A percentile compares a stretch with the other conserved stretches of the same genome.
Conservation (phyloP, 2,113 vertebrate genomes). For the Laterallus jamaicensis region DNA sequence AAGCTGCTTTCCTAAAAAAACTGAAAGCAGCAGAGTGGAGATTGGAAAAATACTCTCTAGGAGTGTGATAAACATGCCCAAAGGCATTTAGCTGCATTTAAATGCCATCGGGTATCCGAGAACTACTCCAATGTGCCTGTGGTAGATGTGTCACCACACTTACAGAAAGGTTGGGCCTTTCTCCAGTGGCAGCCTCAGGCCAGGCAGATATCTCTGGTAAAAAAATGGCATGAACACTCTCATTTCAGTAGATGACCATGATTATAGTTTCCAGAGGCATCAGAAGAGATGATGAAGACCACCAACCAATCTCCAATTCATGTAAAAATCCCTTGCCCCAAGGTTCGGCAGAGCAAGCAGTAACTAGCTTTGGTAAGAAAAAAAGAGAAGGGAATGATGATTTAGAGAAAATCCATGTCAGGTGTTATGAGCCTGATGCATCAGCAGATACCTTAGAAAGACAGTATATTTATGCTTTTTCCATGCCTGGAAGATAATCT, state of each 20-base stretch:
- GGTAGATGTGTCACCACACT: neutral
- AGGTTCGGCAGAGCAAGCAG: neutral
- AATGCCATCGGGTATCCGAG: neutral
- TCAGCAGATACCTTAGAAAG: neutral
- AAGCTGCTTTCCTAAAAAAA: neutral
- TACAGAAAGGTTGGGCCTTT: neutral
- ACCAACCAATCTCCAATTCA: neutral
- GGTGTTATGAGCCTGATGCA: neutral
- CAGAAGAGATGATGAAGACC: neutral
- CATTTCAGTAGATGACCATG: neutral
- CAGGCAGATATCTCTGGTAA: neutral
- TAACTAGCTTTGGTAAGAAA: neutral
- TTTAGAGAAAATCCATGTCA: neutral
- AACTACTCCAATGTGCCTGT: neutral
- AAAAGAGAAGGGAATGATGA: neutral
- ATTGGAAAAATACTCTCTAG: neutral
- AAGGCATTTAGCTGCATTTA: neutral
- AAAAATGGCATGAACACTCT: neutral
- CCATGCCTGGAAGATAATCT: neutral
- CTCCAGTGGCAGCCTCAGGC: neutral
- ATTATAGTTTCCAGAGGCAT: neutral
- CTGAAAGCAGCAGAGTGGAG: neutral
- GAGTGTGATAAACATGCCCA: neutral
- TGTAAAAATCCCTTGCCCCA: neutral
- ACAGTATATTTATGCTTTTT: neutral